A percentile compares a stretch with the other conserved stretches of the same genome.
Conservation (phyloP, 2,113 vertebrate species). For the Ceyx margarethae region DNA sequence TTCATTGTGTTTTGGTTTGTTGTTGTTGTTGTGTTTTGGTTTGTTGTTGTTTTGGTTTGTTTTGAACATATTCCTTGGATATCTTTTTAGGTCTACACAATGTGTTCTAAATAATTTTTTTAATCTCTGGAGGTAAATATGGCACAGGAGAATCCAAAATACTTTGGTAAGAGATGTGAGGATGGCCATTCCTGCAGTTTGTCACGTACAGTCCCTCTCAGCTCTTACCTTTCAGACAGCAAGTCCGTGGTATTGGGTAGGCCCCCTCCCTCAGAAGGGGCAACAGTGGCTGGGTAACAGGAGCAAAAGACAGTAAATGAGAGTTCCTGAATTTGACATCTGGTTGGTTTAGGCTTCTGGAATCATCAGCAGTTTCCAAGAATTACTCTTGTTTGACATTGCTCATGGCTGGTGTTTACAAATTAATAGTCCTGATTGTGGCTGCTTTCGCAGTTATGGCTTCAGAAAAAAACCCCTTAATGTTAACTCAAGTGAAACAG, state of each 20-base stretch:
- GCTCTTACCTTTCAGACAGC: background rate
- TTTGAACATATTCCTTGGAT: background rate
- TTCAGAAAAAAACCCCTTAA: background rate
- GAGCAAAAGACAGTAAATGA: background rate
- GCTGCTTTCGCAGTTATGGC: background rate
- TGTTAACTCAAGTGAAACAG: conserved; percentile 7
- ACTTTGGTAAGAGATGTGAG: background rate
- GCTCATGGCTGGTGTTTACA: background rate
- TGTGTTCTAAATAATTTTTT: background rate
- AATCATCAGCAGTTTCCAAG: background rate
- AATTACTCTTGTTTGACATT: background rate
- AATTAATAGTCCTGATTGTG: background rate
- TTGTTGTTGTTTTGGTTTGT: no score
- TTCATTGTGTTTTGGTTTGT: background rate
- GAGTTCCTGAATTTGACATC: background rate
- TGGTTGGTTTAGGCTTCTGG: background rate
- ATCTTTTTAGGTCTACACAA: background rate
- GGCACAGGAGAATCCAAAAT: background rate
- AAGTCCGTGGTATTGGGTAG: background rate
- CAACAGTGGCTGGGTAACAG: background rate
- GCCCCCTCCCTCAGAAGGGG: background rate
- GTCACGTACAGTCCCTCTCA: background rate
- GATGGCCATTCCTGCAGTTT: background rate
- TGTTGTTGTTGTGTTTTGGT: background rate
- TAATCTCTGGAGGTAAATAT: background rate